A percentile compares a stretch with the other conserved stretches of the same genome.
Conservation (phyloP, 1,140 invertebrate genomes). For the Cyrtorhinus lividipennis region DNA sequence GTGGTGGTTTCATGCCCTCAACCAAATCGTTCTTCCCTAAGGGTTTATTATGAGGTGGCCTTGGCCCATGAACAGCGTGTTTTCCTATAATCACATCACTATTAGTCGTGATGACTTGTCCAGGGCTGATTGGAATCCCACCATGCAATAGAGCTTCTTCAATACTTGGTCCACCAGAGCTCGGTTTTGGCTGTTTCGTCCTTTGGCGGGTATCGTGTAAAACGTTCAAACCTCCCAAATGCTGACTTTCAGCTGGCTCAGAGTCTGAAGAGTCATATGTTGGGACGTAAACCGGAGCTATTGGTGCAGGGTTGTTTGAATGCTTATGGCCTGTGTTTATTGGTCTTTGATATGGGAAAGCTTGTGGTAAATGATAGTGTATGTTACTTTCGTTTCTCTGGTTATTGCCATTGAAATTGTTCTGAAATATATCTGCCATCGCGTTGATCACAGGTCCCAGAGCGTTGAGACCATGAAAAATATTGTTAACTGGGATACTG, state of each 20-base stretch:
- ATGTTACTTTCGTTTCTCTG: conserved; percentile 23
- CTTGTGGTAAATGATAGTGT: not conserved
- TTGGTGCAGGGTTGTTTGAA: conserved; percentile 27
- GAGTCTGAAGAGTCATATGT: conserved; percentile 47
- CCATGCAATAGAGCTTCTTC: conserved; percentile 47
- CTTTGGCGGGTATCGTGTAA: conserved; percentile 25
- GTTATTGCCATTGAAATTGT: conserved; percentile 36
- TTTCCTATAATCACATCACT: conserved; percentile 71
- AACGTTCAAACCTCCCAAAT: conserved; percentile 27
- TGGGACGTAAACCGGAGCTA: conserved; percentile 64
- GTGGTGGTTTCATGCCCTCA: conserved; percentile 43
- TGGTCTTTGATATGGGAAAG: not conserved
- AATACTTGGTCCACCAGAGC: conserved; percentile 34
- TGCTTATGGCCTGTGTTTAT: conserved; percentile 6
- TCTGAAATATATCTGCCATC: conserved; percentile 48
- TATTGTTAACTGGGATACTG: conserved; percentile 24
- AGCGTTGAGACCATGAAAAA: conserved; percentile 49
- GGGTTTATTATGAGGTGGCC: conserved; percentile 36
- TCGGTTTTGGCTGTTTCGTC: conserved; percentile 27
- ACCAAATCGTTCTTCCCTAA: conserved; percentile 28
- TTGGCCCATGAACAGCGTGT: conserved; percentile 50
- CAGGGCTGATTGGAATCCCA: conserved; percentile 66
- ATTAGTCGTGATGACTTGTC: conserved; percentile 66
- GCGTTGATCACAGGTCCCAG: conserved; percentile 51
- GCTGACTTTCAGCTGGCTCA: conserved; percentile 54